Evolutionary conservation across 2,888 invertebrate genomes (phyloP), one percentile per base, ranked within the genome.

Genomic region (Drosophila basisetae): DNA sequence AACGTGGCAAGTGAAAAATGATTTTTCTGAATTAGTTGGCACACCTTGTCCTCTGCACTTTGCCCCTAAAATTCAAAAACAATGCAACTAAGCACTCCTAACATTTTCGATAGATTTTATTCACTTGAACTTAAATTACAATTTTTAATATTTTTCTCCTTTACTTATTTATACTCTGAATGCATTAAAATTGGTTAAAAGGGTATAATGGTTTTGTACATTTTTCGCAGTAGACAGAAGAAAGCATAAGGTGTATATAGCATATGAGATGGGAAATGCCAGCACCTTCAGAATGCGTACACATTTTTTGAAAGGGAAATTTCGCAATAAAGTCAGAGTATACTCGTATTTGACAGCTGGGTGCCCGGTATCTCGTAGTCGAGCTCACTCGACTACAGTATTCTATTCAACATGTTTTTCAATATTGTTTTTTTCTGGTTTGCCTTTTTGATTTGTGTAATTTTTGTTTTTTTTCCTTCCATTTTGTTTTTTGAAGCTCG

Each of bases 21-120:
- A 69, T 80, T 67, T 69, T 31, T 59, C 67, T 68, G 68, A 76
- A 73, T 70, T 82, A 70, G 73, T 78, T 50, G 28, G 47, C 64
- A 47, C 31, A 59, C 33, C 5, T 53, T 35, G 13, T n/a, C 2
- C 9, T 6, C 28, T 18, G 22, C 30, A 61, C 37, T 4, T 52
- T 31, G 25, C n/a, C 22, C 18, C 13, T 35, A 53, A 30, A n/a
- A 39, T 10, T 9, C 6, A 6, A n/a, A 16, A n/a, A 7, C 10
- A 49, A 55, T 16, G n/a, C 30, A 59, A 43, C 49, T 13, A 60
- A 52, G 53, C 33, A 41, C 54, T 6, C 59, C 53, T 64, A 50
- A 52, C 37, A 71, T 75, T 75, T 61, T 61, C 61, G 30, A 52
- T 47, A 2, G 55, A 80, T 67, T 80, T 62, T 62, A 55, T 71